Conservation (phyloP, 2,113 vertebrate species). For the Chascanopsetta lugubris region DNA sequence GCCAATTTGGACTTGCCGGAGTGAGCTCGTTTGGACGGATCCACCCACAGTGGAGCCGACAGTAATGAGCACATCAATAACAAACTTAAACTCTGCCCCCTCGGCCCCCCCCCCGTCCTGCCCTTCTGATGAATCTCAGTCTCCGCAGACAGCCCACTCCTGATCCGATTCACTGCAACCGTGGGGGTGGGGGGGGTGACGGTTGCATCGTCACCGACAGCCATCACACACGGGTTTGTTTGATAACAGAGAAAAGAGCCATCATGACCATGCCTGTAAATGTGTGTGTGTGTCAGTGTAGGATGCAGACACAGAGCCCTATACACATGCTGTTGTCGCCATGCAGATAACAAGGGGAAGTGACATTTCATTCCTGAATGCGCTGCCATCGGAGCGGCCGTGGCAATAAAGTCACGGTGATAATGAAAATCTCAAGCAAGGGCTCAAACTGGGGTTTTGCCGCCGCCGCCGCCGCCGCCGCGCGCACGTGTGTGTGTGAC, state of each 20-base stretch:
- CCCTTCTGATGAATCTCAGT: conserved; percentile 47
- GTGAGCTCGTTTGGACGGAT: conserved; percentile 36
- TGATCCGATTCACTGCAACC: conserved; percentile 51
- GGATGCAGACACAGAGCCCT: conserved; percentile 4
- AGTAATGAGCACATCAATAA: conserved; percentile 69
- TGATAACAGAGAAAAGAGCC: conserved; percentile 26
- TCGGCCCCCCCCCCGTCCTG: conserved; percentile 53
- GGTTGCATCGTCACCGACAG: conserved; percentile 1
- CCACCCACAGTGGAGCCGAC: conserved; percentile 35
- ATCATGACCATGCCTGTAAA: neutral
- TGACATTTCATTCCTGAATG: conserved; percentile 58
- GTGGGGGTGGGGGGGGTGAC: conserved; percentile 10
- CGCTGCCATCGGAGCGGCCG: conserved; percentile 31
- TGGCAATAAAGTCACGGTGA: conserved; percentile 58
- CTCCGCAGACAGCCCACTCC: conserved; percentile 39
- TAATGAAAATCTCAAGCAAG: conserved; percentile 61
- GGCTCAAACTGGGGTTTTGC: conserved; percentile 28
- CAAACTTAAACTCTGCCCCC: conserved; percentile 46
- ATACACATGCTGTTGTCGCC: conserved; percentile 20
- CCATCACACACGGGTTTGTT: conserved; percentile 40
- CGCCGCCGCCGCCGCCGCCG: no score
- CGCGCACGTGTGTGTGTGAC: conserved; percentile 30
- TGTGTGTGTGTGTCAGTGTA: neutral
- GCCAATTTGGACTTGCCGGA: conserved; percentile 58
- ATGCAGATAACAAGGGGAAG: conserved; percentile 51